phyloP scores from a whole-genome alignment of 2,113 vertebrate genomes.

The Sturnus vulgaris region DNA sequence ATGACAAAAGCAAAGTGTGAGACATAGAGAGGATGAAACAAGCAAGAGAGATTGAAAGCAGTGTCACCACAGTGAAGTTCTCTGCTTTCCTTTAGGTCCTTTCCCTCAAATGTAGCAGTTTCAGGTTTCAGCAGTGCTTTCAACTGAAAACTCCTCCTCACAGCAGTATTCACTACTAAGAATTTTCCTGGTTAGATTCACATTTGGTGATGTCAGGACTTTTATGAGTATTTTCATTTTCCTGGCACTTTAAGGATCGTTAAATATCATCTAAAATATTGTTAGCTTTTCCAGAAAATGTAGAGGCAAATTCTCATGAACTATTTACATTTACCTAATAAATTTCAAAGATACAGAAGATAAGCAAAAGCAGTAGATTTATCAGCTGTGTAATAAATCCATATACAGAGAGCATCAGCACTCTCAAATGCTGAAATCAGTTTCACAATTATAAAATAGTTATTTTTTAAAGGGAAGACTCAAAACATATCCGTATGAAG shows the following conservation, averaged over 20 bases:
- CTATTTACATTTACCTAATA: background rate
- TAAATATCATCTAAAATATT: background rate
- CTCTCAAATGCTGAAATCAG: background rate
- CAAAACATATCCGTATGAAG: background rate
- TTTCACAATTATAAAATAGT: background rate
- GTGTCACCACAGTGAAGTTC: background rate
- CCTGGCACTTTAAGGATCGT: background rate
- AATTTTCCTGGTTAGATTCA: background rate
- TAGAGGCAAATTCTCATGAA: background rate
- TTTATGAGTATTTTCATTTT: background rate
- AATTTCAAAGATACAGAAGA: background rate
- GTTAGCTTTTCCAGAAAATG: background rate
- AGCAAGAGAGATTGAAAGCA: background rate
- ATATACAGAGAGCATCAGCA: background rate
- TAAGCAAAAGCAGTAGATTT: background rate
- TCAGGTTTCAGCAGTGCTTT: background rate
- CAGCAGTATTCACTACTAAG: background rate
- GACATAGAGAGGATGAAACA: accelerated
- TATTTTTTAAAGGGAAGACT: background rate
- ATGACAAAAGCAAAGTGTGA: background rate
- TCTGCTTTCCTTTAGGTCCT: background rate
- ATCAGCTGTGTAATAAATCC: background rate
- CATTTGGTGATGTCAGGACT: background rate
- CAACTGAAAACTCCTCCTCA: background rate
- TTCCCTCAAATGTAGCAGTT: background rate